Percentiles rank a stretch among this genome's conserved stretches.
Conservation (phyloP, 2,113 vertebrate genomes). For the Chrysemys picta region DNA sequence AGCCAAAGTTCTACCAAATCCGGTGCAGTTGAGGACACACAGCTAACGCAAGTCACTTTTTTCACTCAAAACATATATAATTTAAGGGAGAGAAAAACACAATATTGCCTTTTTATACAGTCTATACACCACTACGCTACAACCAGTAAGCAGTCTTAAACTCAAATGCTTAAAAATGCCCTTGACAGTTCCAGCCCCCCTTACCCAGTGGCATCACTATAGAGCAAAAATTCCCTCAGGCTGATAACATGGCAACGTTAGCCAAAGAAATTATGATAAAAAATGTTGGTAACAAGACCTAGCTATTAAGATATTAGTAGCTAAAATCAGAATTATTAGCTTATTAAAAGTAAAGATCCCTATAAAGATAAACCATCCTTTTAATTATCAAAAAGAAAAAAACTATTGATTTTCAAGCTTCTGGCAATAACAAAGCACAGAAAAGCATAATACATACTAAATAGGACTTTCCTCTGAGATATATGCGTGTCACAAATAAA, state of each 20-base stretch:
- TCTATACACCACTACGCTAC: fast-evolving
- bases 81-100: background rate
- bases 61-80: background rate
- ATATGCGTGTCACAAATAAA: background rate
- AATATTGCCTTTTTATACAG: background rate
- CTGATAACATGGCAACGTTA: conserved; percentile 46
- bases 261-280: conserved; percentile 71
- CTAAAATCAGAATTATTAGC: conserved; percentile 79
- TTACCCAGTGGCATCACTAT: conserved; percentile 45
- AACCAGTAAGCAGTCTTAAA: background rate
- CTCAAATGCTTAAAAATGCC: conserved; percentile 3
- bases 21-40: background rate
- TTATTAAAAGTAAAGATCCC: conserved; percentile 78
- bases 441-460: conserved; percentile 34
- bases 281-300: conserved; percentile 69
- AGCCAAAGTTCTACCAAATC: conserved; percentile 28
- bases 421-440: conserved; percentile 68
- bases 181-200: conserved; percentile 40
- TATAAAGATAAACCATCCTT: conserved; percentile 76
- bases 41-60: background rate
- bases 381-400: conserved; percentile 73
- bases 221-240: conserved; percentile 37
- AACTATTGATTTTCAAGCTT: conserved; percentile 72
- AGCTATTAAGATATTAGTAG: conserved; percentile 77
- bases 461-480: fast-evolving